A percentile compares a stretch with the other conserved stretches of the same genome.
Conservation (phyloP, 2,888 invertebrate genomes). For the Drepana falcataria region DNA sequence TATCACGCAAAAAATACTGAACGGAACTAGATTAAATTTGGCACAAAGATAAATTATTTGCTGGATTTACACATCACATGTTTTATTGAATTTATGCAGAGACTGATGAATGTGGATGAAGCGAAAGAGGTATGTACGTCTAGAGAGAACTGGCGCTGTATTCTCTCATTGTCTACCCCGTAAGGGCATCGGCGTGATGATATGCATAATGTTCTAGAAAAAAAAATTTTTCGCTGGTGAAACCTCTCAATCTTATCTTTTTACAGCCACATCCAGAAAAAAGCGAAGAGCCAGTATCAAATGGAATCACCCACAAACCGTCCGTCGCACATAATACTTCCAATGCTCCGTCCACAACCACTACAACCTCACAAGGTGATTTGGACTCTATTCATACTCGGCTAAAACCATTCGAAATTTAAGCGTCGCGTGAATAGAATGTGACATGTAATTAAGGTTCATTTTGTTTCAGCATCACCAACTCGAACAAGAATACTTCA, state of each 20-base stretch:
- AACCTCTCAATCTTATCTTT: neutral
- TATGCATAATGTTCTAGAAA: too few relatives aligned
- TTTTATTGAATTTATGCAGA: too few relatives aligned
- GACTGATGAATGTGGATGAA: too few relatives aligned
- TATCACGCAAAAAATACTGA: too few relatives aligned
- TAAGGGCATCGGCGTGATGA: too few relatives aligned
- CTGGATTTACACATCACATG: too few relatives aligned
- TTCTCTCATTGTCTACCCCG: too few relatives aligned
- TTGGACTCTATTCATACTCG: neutral
- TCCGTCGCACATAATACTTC: constrained; percentile 25
- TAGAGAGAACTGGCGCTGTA: too few relatives aligned
- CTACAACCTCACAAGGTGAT: constrained; percentile 59
- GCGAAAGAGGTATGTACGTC: too few relatives aligned
- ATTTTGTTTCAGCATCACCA: constrained; percentile 67
- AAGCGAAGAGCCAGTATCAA: constrained; percentile 45
- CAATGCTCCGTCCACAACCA: constrained; percentile 44
- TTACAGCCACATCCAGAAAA: constrained; percentile 38
- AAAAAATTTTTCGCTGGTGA: too few relatives aligned
- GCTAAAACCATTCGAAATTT: neutral
- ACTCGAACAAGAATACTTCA: constrained; percentile 83
- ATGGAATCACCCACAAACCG: constrained; percentile 31
- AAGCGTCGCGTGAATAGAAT: neutral
- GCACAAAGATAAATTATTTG: too few relatives aligned
- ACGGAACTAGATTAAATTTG: too few relatives aligned
- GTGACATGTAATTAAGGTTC: neutral